phyloP scores from a whole-genome alignment of 2,797 vertebrate genomes.

The Hippoglossus hippoglossus region DNA sequence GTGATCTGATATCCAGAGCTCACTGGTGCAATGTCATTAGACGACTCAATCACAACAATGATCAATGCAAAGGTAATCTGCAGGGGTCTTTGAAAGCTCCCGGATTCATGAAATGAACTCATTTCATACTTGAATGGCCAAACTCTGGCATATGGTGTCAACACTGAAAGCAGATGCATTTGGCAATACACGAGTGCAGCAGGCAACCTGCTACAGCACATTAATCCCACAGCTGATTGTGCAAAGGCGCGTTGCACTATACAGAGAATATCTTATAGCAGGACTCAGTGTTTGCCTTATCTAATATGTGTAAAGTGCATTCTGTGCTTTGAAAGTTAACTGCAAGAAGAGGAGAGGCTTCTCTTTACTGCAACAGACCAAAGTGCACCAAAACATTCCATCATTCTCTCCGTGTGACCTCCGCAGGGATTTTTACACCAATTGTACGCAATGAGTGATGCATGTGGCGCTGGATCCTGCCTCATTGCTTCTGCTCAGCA shows the following conservation, averaged over 20 bases:
- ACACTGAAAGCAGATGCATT: conserved; percentile 32
- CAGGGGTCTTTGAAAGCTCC: background rate
- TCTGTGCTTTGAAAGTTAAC: conserved; percentile 57
- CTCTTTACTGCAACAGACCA: conserved; percentile 46
- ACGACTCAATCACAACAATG: conserved; percentile 14
- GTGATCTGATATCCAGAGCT: conserved; percentile 2
- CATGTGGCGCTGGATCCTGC: conserved; percentile 50
- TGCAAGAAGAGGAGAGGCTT: conserved; percentile 40
- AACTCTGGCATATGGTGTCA: conserved; percentile 9
- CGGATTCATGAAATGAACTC: conserved; percentile 19
- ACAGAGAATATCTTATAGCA: conserved; percentile 53
- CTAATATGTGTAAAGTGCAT: conserved; percentile 54
- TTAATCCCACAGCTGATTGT: conserved; percentile 50
- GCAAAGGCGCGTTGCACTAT: conserved; percentile 32
- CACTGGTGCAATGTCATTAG: background rate
- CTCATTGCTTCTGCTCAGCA: conserved; percentile 56
- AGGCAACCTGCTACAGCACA: conserved; percentile 31
- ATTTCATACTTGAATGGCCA: conserved; percentile 24
- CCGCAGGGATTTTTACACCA: conserved; percentile 62
- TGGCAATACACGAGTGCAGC: background rate
- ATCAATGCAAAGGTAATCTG: conserved; percentile 13
- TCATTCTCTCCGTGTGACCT: conserved; percentile 61
- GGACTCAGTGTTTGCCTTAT: conserved; percentile 47
- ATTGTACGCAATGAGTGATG: conserved; percentile 46
- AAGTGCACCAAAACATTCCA: conserved; percentile 67